Percentiles rank a stretch among this genome's conserved stretches.
Evolutionary conservation across 2,797 vertebrate genomes (phyloP).

Genomic region (Sebastes minor): DNA sequence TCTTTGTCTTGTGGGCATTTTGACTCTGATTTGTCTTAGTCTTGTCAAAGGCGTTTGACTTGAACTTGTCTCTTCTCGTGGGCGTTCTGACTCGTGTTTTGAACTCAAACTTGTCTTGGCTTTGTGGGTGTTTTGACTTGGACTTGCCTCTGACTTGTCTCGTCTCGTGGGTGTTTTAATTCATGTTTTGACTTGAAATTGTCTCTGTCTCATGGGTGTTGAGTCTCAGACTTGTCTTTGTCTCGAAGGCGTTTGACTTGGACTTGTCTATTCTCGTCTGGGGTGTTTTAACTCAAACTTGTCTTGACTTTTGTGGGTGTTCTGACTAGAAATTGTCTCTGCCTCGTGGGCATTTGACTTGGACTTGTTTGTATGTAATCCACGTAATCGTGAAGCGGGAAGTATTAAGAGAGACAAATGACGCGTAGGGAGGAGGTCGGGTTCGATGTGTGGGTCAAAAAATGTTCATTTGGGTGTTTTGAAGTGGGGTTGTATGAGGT

Average conservation of each 20-base stretch:
- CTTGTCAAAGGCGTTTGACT: no score
- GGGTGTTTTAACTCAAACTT: not conserved
- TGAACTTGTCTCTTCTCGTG: no score
- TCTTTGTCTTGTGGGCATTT: not conserved
- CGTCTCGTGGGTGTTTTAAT: not conserved
- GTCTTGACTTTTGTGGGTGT: not conserved
- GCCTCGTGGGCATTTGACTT: no score
- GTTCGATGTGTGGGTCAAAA: accelerated
- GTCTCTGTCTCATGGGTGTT: not conserved
- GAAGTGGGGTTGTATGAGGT: no score
- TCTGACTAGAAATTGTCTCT: not conserved
- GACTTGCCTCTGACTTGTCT: accelerated
- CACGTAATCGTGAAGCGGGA: no score
- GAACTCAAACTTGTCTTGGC: no score
- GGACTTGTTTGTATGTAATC: no score
- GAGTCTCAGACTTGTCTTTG: not conserved
- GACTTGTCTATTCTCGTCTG: not conserved
- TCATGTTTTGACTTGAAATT: not conserved
- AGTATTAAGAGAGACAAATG: no score
- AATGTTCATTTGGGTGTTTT: no score
- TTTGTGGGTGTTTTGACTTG: no score
- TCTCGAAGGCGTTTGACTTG: not conserved
- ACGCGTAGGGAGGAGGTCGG: no score
- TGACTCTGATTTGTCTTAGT: not conserved
- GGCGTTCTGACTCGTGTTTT: not conserved